Percentiles rank a stretch among this genome's conserved stretches.
These are phyloP conservation scores for Chrysomallon squamiferum DNA, from an alignment of 1,140 invertebrate genomes.

Conservation along the genomic window DNA sequence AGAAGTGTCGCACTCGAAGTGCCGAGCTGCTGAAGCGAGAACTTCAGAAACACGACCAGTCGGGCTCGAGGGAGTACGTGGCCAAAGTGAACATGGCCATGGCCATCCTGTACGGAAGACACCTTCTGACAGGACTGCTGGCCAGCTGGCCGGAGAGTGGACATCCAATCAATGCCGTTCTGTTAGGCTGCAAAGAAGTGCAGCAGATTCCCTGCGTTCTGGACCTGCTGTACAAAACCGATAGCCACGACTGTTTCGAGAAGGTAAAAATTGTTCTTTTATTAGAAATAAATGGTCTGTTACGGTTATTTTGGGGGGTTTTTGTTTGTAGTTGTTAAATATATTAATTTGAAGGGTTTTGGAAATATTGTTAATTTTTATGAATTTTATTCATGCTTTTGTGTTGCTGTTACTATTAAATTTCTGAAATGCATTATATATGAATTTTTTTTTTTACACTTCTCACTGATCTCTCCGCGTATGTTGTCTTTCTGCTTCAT, in stretches of 20 bases:
- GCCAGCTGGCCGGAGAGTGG: slow-evolving; percentile 55
- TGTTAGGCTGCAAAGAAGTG: slow-evolving; percentile 55
- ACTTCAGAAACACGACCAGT: slow-evolving; percentile 53
- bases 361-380: too few relatives aligned
- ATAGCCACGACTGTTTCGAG: slow-evolving; percentile 47
- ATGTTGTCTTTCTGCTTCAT: slow-evolving; percentile 46
- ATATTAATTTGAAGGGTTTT: too few relatives aligned
- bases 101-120: slow-evolving; percentile 54
- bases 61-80: slow-evolving; percentile 46
- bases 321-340: too few relatives aligned
- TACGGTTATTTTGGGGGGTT: too few relatives aligned
- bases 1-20: slow-evolving; percentile 53
- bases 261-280: too few relatives aligned
- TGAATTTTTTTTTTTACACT: too few relatives aligned
- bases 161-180: slow-evolving; percentile 48
- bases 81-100: slow-evolving; percentile 56
- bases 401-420: too few relatives aligned
- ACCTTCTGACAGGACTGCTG: slow-evolving; percentile 53
- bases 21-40: slow-evolving; percentile 54
- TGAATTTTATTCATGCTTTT: too few relatives aligned
- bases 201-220: slow-evolving; percentile 58
- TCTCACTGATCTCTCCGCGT: slow-evolving; percentile 47
- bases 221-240: slow-evolving; percentile 56
- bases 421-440: too few relatives aligned
- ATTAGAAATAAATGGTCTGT: too few relatives aligned